phyloP scores from a whole-genome alignment of 2,797 vertebrate genomes.

The Bryconaethiops microstoma region DNA sequence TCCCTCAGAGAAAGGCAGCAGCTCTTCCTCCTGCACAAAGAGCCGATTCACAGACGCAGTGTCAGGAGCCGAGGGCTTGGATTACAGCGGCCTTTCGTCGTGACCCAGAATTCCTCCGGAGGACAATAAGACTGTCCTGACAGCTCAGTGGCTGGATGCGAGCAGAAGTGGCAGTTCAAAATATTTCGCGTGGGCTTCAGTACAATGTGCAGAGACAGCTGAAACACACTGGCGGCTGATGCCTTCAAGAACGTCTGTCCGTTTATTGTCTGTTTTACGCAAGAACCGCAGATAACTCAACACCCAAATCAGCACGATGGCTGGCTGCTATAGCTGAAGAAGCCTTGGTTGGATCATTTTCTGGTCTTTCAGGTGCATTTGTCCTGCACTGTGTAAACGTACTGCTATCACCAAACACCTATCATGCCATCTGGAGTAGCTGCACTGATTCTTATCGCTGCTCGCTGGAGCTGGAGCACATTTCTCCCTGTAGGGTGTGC shows the following conservation, averaged over 20 bases:
- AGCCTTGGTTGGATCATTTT: neutral
- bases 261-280: neutral
- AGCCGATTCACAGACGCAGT: constrained; percentile 64
- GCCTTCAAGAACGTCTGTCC: constrained; percentile 6
- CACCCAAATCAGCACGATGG: neutral
- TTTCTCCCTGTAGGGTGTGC: constrained; percentile 42
- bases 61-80: constrained; percentile 63
- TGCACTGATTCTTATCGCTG: constrained; percentile 43
- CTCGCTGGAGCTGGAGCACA: constrained; percentile 16
- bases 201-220: constrained; percentile 21
- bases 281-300: neutral
- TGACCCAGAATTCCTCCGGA: constrained; percentile 63
- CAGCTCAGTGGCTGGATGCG: constrained; percentile 30
- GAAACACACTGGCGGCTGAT: constrained; percentile 17
- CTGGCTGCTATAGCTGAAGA: neutral
- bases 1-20: constrained; percentile 44
- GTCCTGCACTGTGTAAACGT: constrained; percentile 53
- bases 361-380: constrained; percentile 37
- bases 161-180: constrained; percentile 37
- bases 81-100: constrained; percentile 62
- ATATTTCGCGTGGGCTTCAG: constrained; percentile 45
- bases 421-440: constrained; percentile 48
- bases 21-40: constrained; percentile 68
- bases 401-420: constrained; percentile 35
- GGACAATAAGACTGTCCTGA: constrained; percentile 44